Evolutionary conservation across 1,140 invertebrate species (phyloP), one percentile per base, ranked within the genome.

Genomic region (Ptiloglossa arizonensis): DNA sequence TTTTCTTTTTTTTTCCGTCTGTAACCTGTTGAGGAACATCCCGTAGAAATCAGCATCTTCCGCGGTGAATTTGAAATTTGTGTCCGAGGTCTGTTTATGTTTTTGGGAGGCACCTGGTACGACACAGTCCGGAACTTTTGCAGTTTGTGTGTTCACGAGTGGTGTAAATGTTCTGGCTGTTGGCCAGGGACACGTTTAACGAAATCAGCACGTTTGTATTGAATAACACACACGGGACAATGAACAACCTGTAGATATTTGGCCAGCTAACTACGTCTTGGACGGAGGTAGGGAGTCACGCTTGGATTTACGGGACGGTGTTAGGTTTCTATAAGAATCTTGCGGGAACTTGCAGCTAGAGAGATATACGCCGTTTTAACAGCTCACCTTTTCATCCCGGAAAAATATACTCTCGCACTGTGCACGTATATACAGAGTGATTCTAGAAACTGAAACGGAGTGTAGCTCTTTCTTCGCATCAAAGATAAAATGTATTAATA

Each of bases 221-320:
- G 79, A 87, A 85, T 75, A 87, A 79, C 84, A 76, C 82, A 79
- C 76, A 56, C 70, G 82, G 79, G 85, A 87, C 84, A 88, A 88
- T 87, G 88, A 89, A 86, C 89, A 89, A 90, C 89, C 88, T 90
- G 89, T 90, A 87, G 89, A 88, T 89, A 81, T 87, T 88, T 85
- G 80, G 85, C 75, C 79, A 76, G 75, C 69, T 69, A 54, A 63
- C 22, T 48, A 66, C n/a, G 50, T 75, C 63, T 59, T 60, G 46
- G 60, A 64, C 50, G 64, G 38, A 52, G n/a, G 71, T 13, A 24
- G 44, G 57, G 46, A 48, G 62, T 76, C 41, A 56, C 41, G 56
- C 22, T 48, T 29, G 57, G 50, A 46, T 69, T 69, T 69, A 69
- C 32, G 5, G 13, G 41, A n/a, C 19, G 15, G 27, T 56, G 60